phyloP scores from a whole-genome alignment of 2,888 invertebrate species.

The Polylopha cassiicola region DNA sequence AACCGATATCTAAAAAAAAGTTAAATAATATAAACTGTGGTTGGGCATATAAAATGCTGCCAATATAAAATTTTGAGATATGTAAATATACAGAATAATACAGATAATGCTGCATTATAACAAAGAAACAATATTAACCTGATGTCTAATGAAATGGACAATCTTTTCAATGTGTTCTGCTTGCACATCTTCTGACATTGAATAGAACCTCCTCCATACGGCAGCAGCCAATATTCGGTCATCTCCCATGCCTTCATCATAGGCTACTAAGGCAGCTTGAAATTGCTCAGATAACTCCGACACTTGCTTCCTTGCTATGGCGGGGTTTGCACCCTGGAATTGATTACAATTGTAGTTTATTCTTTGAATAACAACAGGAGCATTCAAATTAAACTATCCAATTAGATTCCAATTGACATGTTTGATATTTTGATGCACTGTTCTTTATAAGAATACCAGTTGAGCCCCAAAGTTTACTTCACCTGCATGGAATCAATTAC shows the following conservation, averaged over 20 bases:
- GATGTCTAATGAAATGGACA: slow-evolving; percentile 86
- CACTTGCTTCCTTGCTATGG: slow-evolving; percentile 80
- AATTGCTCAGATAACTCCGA: slow-evolving; percentile 85
- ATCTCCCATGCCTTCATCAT: slow-evolving; percentile 90
- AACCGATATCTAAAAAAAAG: slow-evolving; percentile 64
- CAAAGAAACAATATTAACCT: slow-evolving; percentile 65
- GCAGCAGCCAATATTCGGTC: slow-evolving; percentile 89
- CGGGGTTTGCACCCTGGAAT: slow-evolving; percentile 78
- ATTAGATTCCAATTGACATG: too few relatives aligned
- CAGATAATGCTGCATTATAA: too few relatives aligned
- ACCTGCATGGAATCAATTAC: too few relatives aligned
- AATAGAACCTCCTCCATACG: slow-evolving; percentile 90
- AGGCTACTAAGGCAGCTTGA: slow-evolving; percentile 88
- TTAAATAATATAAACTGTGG: slow-evolving; percentile 23
- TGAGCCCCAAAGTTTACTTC: too few relatives aligned
- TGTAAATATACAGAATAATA: too few relatives aligned
- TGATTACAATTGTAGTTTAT: neutral
- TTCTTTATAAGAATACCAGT: too few relatives aligned
- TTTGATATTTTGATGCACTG: too few relatives aligned
- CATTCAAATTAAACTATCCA: too few relatives aligned
- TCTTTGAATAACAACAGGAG: too few relatives aligned
- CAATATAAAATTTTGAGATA: too few relatives aligned
- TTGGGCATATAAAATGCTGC: too few relatives aligned
- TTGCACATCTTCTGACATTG: slow-evolving; percentile 78
- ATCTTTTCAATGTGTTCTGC: slow-evolving; percentile 82